A percentile compares a stretch with the other conserved stretches of the same genome.
These are phyloP conservation scores for Thalassarche chlororhynchos DNA, from an alignment of 2,113 vertebrate species.

Conservation along the genomic window DNA sequence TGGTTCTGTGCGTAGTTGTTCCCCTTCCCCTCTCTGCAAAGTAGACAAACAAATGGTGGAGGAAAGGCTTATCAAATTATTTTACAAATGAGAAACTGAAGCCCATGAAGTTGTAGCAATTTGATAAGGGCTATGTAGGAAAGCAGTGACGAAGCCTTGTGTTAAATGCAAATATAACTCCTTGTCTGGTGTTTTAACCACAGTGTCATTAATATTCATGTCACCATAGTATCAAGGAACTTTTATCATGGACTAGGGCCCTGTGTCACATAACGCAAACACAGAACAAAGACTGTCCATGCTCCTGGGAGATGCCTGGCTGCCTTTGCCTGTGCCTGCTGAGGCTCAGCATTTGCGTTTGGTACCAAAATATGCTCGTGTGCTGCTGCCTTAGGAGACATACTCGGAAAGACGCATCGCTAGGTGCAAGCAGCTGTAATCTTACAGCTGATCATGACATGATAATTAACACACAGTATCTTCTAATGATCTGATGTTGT, in stretches of 20 bases:
- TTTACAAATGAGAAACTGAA: slow-evolving; percentile 7
- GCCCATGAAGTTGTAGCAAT: not conserved
- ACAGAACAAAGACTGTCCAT: not conserved
- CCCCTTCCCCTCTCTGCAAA: not conserved
- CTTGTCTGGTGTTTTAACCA: not conserved
- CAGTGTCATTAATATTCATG: not conserved
- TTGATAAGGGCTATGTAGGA: not conserved
- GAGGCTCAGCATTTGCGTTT: not conserved
- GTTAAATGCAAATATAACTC: not conserved
- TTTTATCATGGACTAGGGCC: not conserved
- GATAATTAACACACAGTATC: not conserved
- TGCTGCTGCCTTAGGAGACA: not conserved
- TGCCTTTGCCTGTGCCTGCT: not conserved
- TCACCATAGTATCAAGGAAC: not conserved
- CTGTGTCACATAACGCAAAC: not conserved
- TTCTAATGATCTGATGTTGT: not conserved
- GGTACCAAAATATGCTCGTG: fast-evolving
- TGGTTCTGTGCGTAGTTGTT: not conserved
- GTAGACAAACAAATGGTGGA: not conserved
- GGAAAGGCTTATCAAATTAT: not conserved
- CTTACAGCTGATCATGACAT: not conserved
- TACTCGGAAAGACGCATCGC: fast-evolving
- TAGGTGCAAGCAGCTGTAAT: not conserved
- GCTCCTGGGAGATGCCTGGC: not conserved
- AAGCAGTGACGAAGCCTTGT: not conserved